Percentiles rank a stretch among this genome's conserved stretches.
These are phyloP conservation scores for Drosophila aff. DNA, from an alignment of 1,140 invertebrate species.

Conservation along the genomic window DNA sequence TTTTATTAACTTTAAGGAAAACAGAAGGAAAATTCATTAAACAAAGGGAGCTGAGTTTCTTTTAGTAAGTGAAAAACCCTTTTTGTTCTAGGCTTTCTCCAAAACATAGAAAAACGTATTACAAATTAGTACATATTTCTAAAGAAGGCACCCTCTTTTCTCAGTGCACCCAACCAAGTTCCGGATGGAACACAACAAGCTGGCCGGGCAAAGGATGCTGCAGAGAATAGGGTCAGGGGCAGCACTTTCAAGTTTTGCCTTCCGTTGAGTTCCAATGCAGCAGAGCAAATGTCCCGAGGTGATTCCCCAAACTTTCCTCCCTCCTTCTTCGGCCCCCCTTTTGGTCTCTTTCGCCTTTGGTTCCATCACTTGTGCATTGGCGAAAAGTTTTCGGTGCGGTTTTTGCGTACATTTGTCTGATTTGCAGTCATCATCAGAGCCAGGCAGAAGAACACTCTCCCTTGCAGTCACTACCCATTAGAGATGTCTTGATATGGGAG, in stretches of 20 bases:
- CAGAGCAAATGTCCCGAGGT: conserved; percentile 71
- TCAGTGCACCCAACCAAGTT: conserved; percentile 42
- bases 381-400: conserved; percentile 75
- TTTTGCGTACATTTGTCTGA: conserved; percentile 82
- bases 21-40: too few species aligned
- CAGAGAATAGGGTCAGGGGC: conserved; percentile 44
- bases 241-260: conserved; percentile 54
- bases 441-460: conserved; percentile 25
- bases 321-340: background rate
- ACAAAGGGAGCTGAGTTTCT: too few species aligned
- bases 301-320: conserved; percentile 44
- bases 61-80: background rate
- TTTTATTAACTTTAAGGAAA: too few species aligned
- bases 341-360: conserved; percentile 25
- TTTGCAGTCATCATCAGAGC: conserved; percentile 71
- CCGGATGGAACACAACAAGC: conserved; percentile 45
- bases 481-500: conserved; percentile 20
- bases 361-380: conserved; percentile 59
- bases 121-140: too few species aligned
- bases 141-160: background rate
- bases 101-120: background rate
- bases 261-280: conserved; percentile 67
- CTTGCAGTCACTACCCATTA: conserved; percentile 5
- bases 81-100: background rate
- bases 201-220: conserved; percentile 18